These are phyloP conservation scores for Papilio elwesi DNA, from an alignment of 2,888 invertebrate genomes.

Conservation along the genomic window DNA sequence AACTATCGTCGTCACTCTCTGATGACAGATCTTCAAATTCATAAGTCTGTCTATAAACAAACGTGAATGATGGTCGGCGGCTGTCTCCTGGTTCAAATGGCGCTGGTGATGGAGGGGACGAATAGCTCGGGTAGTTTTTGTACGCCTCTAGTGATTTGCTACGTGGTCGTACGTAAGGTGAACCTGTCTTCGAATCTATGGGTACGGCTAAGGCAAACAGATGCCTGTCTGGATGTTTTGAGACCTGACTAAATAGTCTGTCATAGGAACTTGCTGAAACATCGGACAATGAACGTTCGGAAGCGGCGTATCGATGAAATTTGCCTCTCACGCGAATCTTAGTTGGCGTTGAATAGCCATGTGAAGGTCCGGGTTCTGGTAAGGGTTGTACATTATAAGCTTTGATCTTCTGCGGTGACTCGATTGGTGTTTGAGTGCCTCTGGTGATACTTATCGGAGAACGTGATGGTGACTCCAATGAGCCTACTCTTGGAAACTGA, in stretches of 20 bases:
- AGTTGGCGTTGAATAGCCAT: neutral
- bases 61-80: conserved; percentile 11
- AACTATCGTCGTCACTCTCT: conserved; percentile 1
- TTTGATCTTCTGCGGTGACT: neutral
- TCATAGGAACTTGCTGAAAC: neutral
- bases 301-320: neutral
- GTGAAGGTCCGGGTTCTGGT: conserved; percentile 15
- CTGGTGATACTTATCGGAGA: neutral
- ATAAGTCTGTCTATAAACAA: neutral
- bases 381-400: conserved; percentile 1
- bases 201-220: conserved; percentile 19
- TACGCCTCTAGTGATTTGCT: conserved; percentile 22
- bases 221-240: conserved; percentile 8
- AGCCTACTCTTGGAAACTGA: conserved; percentile 13
- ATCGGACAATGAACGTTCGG: neutral
- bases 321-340: neutral
- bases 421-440: conserved; percentile 14
- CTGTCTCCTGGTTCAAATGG: conserved; percentile 17
- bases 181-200: neutral
- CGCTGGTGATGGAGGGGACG: conserved; percentile 34
- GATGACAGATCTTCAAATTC: conserved; percentile 23
- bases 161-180: conserved; percentile 16
- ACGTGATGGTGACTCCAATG: conserved; percentile 2
- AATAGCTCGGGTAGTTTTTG: neutral
- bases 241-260: neutral